A percentile compares a stretch with the other conserved stretches of the same genome.
These are phyloP conservation scores for Ptychoptera contaminata DNA, from an alignment of 2,888 invertebrate genomes.

Conservation along the genomic window DNA sequence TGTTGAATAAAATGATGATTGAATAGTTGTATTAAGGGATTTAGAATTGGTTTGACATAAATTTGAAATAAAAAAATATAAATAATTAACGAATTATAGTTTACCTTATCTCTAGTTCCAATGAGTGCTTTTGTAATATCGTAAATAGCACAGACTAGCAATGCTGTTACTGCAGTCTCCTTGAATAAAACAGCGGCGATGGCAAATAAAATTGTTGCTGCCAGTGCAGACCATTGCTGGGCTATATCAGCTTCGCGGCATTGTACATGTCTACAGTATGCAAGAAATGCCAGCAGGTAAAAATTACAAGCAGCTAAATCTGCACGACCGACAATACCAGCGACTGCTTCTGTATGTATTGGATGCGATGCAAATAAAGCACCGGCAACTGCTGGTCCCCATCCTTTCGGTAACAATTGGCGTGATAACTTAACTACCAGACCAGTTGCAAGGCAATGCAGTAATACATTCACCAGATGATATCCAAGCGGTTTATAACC, in stretches of 20 bases:
- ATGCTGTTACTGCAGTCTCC: constrained; percentile 86
- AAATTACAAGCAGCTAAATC: constrained; percentile 85
- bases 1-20: not conserved
- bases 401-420: constrained; percentile 47
- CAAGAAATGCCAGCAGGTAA: constrained; percentile 73
- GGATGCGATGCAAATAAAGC: constrained; percentile 89
- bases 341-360: constrained; percentile 92
- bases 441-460: constrained; percentile 73
- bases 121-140: constrained; percentile 49
- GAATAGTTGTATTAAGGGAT: not conserved
- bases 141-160: constrained; percentile 79
- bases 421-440: constrained; percentile 66
- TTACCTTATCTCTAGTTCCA: constrained; percentile 38
- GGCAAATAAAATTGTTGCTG: constrained; percentile 45
- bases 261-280: constrained; percentile 65
- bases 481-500: constrained; percentile 70
- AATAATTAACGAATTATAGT: constrained; percentile 10
- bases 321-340: constrained; percentile 88
- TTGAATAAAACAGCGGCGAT: constrained; percentile 81
- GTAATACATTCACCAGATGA: constrained; percentile 70
- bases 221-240: constrained; percentile 42
- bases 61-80: not conserved
- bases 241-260: constrained; percentile 37
- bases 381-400: constrained; percentile 61
- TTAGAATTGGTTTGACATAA: not conserved